These are phyloP conservation scores for Galeopsomyia nigrocyanea DNA, from an alignment of 2,888 invertebrate genomes.

Conservation along the genomic window DNA sequence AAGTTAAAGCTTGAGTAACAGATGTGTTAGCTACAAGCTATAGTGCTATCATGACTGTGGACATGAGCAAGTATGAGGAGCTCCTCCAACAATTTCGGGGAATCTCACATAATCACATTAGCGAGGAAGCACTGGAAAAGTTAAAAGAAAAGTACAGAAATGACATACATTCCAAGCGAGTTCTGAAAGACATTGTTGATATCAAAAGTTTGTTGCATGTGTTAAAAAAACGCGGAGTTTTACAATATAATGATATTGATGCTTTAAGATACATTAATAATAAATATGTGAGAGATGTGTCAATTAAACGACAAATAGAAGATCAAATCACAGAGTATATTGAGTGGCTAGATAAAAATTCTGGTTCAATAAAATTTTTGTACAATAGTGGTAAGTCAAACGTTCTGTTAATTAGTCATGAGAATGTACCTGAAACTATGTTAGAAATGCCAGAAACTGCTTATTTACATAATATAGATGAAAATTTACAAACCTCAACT, in stretches of 20 bases:
- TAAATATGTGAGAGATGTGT: constrained; percentile 47
- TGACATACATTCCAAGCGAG: constrained; percentile 55
- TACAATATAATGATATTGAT: constrained; percentile 53
- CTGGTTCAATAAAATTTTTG: constrained; percentile 34
- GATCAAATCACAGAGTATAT: constrained; percentile 53
- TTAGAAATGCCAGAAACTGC: not conserved
- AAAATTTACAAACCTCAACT: constrained; percentile 7
- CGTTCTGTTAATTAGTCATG: constrained; percentile 26
- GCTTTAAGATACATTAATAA: constrained; percentile 54
- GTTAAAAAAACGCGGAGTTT: constrained; percentile 57
- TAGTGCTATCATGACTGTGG: constrained; percentile 23
- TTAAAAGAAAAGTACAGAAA: constrained; percentile 54
- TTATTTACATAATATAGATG: constrained; percentile 6
- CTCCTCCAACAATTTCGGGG: constrained; percentile 9
- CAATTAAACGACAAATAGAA: constrained; percentile 32
- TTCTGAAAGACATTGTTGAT: constrained; percentile 52
- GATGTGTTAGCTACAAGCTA: not conserved
- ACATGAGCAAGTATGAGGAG: constrained; percentile 15
- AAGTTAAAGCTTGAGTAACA: not conserved
- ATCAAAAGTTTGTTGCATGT: constrained; percentile 54
- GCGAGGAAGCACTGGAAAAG: constrained; percentile 7
- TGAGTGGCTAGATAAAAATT: constrained; percentile 29
- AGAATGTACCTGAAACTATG: constrained; percentile 6
- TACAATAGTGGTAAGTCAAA: constrained; percentile 42
- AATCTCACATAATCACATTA: constrained; percentile 20